Evolutionary conservation across 2,797 vertebrate genomes (phyloP), one percentile per base, ranked within the genome.

Genomic region (Syndactyla subalaris): DNA sequence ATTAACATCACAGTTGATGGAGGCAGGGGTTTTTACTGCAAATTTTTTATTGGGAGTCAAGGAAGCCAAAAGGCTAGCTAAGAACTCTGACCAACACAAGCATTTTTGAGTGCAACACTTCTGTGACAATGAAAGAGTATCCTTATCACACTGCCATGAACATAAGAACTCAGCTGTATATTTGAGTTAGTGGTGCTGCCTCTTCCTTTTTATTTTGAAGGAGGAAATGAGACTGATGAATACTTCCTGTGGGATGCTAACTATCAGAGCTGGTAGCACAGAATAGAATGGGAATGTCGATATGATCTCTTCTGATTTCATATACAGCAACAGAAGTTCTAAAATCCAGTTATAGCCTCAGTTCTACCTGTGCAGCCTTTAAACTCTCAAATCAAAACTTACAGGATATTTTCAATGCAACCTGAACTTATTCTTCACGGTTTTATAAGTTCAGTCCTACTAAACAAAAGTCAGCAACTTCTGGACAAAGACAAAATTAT

Each of bases 1-100:
- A 63, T 20, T 30, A 59, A 26, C 1, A 4, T n/a, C 3, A 3
- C 23, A 63, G 38, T 6, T 71, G 45, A 67, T 2, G 1, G 0
- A 65, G 14, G 16, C 22, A 71, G 27, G 2, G 4, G 11, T 34
- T 36, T 59, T 67, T 4, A 74, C 38, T 65, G 23, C 10, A 68
- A 57, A 15, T 24, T 52, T 81, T 84, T 2, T 30, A 52, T 12
- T 6, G 7, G 12, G 21, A 89, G 49, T 24, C 51, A 55, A 67
- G 66, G 6, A 62, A 80, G 38, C 32, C 62, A 73, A 63, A 89
- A 54, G 59, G 19, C 7, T 94, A 68, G 17, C 36, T 38, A 88
- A 73, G 23, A 89, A 59, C 38, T 49, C 46, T 66, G 21, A 34
- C n/a, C 18, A 73, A 52, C 3, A 43, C 7, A 13, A 7, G 4